Base-by-base conservation (phyloP, 2,113 vertebrate genomes). In the Antechinus flavipes region DNA sequence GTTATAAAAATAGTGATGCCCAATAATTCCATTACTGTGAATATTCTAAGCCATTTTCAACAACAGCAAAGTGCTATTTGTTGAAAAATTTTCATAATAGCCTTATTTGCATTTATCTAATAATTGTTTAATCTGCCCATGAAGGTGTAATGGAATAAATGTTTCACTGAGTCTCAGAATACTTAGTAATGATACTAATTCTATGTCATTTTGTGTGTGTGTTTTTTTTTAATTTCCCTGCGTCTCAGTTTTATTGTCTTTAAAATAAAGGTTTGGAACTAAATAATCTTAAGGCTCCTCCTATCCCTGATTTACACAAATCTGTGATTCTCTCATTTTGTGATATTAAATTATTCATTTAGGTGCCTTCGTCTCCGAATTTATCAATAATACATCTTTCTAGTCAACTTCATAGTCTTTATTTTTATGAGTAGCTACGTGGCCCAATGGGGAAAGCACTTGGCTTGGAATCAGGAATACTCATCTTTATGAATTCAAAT, bases 351-450 rank as follows among this genome's bases (percentile, higher is more conserved):
- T 93, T 96, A n/a, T 90, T 97, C 50, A 93, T 94, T 95, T 95
- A 25, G 95, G 52, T 46, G 90, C 92, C 93, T 97, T 98, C 97
- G 90, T 53, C 96, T 94, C 55, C 68, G 58, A 96, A 95, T 53
- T 90, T 94, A 90, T 90, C 58, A 90, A n/a, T 96, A 95, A 96
- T 90, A 94, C 97, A 96, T 94, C 97, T 58, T 27, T 26, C 8
- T 68, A 61, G 55, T 56, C 55, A 56, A 26, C 24, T 56, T 56
- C 24, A 24, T 56, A 8, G 8, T 26, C 55, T 56, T 56, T 56
- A 56, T 56, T 56, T 56, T 56, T 26, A 26, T 9, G 25, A 25
- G 8, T 2, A 56, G 25, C 25, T 26, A 26, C 2, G 25, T 26
- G 54, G 55, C 16, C 1, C 22, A 54, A 16, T 24, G 54, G 5